phyloP scores from a whole-genome alignment of 2,888 invertebrate species.

The Ligdia adustata region DNA sequence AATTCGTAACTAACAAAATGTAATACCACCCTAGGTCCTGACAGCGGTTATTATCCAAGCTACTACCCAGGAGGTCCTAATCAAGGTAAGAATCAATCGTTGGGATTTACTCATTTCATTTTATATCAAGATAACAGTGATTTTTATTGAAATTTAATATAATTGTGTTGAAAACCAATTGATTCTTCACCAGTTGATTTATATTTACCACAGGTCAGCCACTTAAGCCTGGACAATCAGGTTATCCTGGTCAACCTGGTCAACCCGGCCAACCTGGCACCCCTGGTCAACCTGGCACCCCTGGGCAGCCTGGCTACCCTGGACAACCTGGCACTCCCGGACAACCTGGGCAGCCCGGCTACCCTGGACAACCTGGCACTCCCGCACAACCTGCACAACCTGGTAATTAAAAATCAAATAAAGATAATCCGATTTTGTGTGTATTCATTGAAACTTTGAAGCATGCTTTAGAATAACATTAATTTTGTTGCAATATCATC shows the following conservation, averaged over 20 bases:
- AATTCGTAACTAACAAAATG: no score
- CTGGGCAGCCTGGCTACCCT: constrained; percentile 32
- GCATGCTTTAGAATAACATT: no score
- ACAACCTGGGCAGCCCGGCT: not conserved
- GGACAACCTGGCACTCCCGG: constrained; percentile 27
- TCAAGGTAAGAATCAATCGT: constrained; percentile 20
- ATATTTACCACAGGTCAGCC: constrained; percentile 3
- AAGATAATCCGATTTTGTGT: no score
- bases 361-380: constrained; percentile 15
- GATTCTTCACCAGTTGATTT: not conserved
- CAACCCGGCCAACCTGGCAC: constrained; percentile 29
- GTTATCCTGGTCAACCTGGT: constrained; percentile 34
- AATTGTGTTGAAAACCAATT: no score
- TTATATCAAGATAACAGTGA: no score
- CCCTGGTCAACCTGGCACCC: constrained; percentile 31
- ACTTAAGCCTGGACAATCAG: constrained; percentile 23
- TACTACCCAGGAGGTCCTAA: constrained; percentile 22
- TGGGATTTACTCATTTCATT: no score
- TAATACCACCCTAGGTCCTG: no score
- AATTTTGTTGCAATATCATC: no score
- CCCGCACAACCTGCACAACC: constrained; percentile 32
- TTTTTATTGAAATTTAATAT: no score
- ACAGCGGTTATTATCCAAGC: constrained; percentile 23
- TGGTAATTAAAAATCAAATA: no score
- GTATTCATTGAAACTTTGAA: no score